Evolutionary conservation across 2,113 vertebrate genomes (phyloP).

Genomic region (Tauraco erythrolophus): DNA sequence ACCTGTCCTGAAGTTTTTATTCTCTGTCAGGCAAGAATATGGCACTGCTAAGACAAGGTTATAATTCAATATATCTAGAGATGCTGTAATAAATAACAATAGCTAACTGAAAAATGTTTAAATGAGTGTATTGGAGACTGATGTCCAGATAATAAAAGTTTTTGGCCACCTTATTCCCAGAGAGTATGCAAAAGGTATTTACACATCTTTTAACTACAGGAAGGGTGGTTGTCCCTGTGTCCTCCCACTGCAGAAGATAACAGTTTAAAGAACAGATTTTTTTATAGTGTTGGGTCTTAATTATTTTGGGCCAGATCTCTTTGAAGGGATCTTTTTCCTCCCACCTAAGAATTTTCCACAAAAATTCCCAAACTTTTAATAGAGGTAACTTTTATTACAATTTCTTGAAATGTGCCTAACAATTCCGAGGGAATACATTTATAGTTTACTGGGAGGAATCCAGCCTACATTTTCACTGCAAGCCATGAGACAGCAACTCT

Average conservation of each 20-base stretch:
- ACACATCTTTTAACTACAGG: background rate
- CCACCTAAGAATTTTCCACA: background rate
- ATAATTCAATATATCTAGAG: background rate
- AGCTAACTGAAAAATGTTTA: background rate
- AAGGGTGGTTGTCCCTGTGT: background rate
- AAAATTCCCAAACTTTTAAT: rapidly evolving
- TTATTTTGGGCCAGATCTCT: background rate
- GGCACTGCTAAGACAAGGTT: background rate
- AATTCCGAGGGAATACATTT: background rate
- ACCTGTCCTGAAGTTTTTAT: background rate
- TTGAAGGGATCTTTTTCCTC: background rate
- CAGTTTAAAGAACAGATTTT: background rate
- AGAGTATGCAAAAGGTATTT: background rate
- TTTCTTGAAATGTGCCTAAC: background rate
- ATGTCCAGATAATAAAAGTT: background rate
- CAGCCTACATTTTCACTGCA: background rate
- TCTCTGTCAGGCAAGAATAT: background rate
- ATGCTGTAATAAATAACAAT: background rate
- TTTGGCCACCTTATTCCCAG: background rate
- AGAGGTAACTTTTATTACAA: background rate
- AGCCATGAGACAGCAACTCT: background rate
- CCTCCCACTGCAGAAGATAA: background rate
- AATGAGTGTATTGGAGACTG: background rate
- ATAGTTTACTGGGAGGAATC: background rate
- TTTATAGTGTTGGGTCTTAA: background rate